These are phyloP conservation scores for Esox niger DNA, from an alignment of 2,113 vertebrate genomes.

Conservation along the genomic window DNA sequence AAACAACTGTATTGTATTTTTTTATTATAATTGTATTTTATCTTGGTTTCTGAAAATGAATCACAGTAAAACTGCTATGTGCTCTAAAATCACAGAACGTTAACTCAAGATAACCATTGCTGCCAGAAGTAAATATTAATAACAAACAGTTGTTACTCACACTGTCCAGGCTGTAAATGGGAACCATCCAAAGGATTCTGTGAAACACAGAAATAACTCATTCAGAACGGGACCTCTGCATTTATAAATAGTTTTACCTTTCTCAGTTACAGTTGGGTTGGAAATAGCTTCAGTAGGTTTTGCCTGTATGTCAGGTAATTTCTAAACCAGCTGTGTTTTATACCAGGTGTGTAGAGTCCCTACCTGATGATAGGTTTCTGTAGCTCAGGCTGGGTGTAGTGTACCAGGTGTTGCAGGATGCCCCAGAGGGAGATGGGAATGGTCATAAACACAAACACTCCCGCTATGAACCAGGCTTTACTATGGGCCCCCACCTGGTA, in stretches of 20 bases:
- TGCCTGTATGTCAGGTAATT: too few relatives aligned
- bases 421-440: constrained; percentile 96
- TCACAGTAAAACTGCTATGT: too few relatives aligned
- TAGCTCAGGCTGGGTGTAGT: constrained; percentile 95
- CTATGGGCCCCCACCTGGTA: constrained; percentile 87
- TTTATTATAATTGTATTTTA: not conserved
- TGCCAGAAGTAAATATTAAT: too few relatives aligned
- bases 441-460: constrained; percentile 95
- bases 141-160: constrained; percentile 75
- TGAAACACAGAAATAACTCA: constrained; percentile 45
- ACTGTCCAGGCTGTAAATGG: constrained; percentile 98
- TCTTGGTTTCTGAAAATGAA: too few relatives aligned
- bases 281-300: not conserved
- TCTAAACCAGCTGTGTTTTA: too few relatives aligned
- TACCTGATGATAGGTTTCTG: constrained; percentile 98
- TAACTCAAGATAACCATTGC: too few relatives aligned
- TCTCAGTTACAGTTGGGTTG: not conserved
- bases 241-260: not conserved
- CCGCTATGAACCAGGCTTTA: constrained; percentile 97
- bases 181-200: constrained; percentile 99
- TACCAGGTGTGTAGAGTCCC: constrained; percentile 18
- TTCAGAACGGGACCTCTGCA: constrained; percentile 10
- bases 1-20: not conserved
- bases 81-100: too few relatives aligned
- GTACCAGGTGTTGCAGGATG: constrained; percentile 94